Percentiles rank a stretch among this genome's conserved stretches.
These are phyloP conservation scores for Oxyruncus cristatus DNA, from an alignment of 2,113 vertebrate genomes.

Conservation along the genomic window DNA sequence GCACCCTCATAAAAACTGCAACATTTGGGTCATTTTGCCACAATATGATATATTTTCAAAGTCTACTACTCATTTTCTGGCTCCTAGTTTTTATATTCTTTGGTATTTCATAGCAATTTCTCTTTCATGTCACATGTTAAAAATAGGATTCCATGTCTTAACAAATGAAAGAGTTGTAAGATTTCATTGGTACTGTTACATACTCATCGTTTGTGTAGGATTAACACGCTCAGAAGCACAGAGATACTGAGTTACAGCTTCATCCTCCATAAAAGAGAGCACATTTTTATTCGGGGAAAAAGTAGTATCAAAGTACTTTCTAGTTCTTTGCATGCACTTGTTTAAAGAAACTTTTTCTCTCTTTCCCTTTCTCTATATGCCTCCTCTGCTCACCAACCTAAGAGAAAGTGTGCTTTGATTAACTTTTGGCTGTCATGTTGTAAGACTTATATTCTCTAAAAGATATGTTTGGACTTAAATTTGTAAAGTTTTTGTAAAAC, in stretches of 20 bases:
- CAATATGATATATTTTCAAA: conserved; percentile 30
- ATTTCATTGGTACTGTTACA: not conserved
- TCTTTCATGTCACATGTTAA: not conserved
- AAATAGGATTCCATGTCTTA: not conserved
- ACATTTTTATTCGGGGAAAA: conserved; percentile 25
- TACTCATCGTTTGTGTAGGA: not conserved
- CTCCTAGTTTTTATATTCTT: conserved; percentile 20
- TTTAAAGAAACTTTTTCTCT: conserved; percentile 15
- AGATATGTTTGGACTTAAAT: not conserved
- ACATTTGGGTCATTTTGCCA: conserved; percentile 30
- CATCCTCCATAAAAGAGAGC: not conserved
- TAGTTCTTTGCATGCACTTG: conserved; percentile 23
- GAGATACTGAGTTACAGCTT: not conserved
- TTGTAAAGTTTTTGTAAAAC: not conserved
- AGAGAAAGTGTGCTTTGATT: conserved; percentile 13
- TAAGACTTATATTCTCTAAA: not conserved
- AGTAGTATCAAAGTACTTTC: conserved; percentile 21
- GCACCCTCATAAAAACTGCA: conserved; percentile 22
- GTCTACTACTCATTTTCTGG: not conserved
- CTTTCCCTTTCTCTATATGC: not conserved
- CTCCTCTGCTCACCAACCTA: not conserved
- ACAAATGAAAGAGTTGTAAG: conserved; percentile 12
- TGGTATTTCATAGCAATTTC: conserved; percentile 17
- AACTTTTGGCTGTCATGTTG: not conserved
- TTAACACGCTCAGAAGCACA: not conserved